Base-by-base conservation (phyloP, 2,113 vertebrate genomes). In the Microtus richardsoni region DNA sequence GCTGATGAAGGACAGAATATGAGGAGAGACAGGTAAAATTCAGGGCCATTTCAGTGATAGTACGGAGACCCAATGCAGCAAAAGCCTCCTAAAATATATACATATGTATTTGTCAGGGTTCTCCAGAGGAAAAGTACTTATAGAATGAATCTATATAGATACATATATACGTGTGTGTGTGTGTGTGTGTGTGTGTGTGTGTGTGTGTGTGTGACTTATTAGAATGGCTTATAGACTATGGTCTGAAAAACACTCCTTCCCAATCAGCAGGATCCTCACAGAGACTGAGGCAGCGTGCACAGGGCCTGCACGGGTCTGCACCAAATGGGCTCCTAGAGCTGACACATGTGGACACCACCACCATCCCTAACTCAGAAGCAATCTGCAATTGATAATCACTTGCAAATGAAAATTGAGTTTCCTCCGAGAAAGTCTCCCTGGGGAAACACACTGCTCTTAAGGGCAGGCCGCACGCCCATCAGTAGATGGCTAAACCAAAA, bases 101-200 rank as follows among this genome's bases (percentile, higher is more conserved):
- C 41, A 47, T 30, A 75, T 77, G 26, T 49, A 47, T 49, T 49
- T 77, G 26, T 49, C 74, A 47, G 41, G 41, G 74, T 77, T 77
- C 44, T 78, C 44, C 14, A 78, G 44, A 49, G 28, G 19, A 78
- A 33, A 28, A 49, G 75, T 33, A 78, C 28, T 49, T 49, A 79
- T 19, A 49, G 28, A 78, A 78, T 49, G 44, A 77, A 77, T 75
- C 28, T 44, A 5, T 30, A 13, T 30, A 30, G 3, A 21, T 13
- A 24, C 2, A 39, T 26, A 4, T 74, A 2, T 41, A 4, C 19
- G 3, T 8, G 7, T 71, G 17, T 3, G 4, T 44, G 36, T 8
- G 17, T n/a, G 36, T n/a, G 36, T 19, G 49, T 13, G 49, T 13
- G 49, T 33, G 66, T 68, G 30, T 68, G 66, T 68, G 66, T 36